Conservation (phyloP, 2,888 invertebrate species). For the Drosophila testacea region DNA sequence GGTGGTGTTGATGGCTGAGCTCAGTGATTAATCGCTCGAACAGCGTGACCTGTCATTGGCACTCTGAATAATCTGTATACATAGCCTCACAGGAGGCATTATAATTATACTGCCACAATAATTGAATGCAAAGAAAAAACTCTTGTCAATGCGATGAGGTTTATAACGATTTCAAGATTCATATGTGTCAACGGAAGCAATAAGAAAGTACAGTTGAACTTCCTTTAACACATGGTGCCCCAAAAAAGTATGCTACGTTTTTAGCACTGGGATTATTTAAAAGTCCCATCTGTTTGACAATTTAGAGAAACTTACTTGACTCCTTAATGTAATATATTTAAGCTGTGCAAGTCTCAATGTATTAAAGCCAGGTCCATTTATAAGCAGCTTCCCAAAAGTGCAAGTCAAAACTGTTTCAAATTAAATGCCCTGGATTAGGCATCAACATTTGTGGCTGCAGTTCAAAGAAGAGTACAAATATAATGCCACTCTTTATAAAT, state of each 20-base stretch:
- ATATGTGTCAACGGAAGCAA: not conserved
- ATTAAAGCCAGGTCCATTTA: slow-evolving; percentile 11
- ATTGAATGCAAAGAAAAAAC: slow-evolving; percentile 15
- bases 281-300: not conserved
- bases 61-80: slow-evolving; percentile 37
- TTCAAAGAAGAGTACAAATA: slow-evolving; percentile 12
- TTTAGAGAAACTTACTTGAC: not conserved
- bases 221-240: not conserved
- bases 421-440: slow-evolving; percentile 14
- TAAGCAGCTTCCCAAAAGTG: slow-evolving; percentile 21
- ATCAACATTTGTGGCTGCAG: slow-evolving; percentile 18
- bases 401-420: slow-evolving; percentile 9
- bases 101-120: slow-evolving; percentile 25
- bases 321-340: slow-evolving; percentile 1
- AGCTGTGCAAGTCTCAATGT: not conserved
- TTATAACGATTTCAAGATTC: slow-evolving; percentile 1
- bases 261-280: not conserved
- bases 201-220: not conserved
- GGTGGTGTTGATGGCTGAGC: slow-evolving; percentile 24
- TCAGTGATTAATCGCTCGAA: slow-evolving; percentile 43
- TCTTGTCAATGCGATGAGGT: not conserved
- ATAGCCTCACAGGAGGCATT: slow-evolving; percentile 27
- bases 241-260: slow-evolving; percentile 8
- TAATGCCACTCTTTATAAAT: slow-evolving; percentile 7
- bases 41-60: slow-evolving; percentile 41